Conservation (phyloP, 2,113 vertebrate genomes). For the Microtus ochrogaster region DNA sequence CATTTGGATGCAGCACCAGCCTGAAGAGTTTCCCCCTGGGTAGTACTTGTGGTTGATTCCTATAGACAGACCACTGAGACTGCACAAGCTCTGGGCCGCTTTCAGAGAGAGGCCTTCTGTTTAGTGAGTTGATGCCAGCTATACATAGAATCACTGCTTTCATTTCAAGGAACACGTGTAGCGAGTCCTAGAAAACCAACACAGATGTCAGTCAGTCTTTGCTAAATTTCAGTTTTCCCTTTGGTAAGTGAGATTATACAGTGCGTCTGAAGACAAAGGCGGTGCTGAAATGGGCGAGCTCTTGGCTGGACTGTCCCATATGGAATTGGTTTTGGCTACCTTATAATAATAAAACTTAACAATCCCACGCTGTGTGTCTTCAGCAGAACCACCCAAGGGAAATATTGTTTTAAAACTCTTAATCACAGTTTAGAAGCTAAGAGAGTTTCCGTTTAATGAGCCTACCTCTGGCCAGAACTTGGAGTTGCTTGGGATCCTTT, state of each 20-base stretch:
- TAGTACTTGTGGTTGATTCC: background rate
- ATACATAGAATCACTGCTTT: background rate
- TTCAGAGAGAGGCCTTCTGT: background rate
- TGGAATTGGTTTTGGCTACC: background rate
- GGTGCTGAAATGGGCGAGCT: background rate
- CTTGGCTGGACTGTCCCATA: background rate
- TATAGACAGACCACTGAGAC: background rate
- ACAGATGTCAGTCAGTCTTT: background rate
- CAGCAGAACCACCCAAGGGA: background rate
- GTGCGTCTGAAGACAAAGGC: background rate
- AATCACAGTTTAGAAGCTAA: background rate
- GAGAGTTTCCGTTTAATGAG: slow-evolving; percentile 22
- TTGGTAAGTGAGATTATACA: slow-evolving; percentile 13
- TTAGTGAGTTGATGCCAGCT: background rate
- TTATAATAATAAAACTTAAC: slow-evolving; percentile 37
- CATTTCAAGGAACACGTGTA: background rate
- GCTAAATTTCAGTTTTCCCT: background rate
- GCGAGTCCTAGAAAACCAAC: slow-evolving; percentile 45
- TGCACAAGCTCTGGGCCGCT: background rate
- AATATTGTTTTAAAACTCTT: slow-evolving; percentile 15
- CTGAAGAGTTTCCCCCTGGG: background rate
- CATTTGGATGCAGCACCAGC: background rate
- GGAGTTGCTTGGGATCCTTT: background rate
- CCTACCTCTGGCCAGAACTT: background rate
- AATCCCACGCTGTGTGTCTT: slow-evolving; percentile 21